Percentiles rank a stretch among this genome's conserved stretches.
These are phyloP conservation scores for Xylophagus ater DNA, from an alignment of 2,888 invertebrate genomes.

Conservation along the genomic window DNA sequence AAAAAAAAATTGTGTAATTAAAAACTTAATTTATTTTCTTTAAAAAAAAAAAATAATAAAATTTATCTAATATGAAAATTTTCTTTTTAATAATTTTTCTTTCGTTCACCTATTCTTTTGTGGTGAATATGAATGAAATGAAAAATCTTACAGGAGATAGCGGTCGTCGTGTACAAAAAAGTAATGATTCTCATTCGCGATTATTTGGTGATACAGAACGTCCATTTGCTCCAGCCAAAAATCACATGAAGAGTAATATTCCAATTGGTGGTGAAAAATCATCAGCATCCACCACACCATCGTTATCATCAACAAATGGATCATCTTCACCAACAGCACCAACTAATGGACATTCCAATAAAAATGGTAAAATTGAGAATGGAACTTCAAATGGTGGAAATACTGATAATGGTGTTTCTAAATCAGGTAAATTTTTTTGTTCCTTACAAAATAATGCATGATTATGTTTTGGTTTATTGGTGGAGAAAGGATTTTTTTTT, in stretches of 20 bases:
- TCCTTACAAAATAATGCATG: too few species aligned
- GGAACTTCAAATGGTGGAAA: conserved; percentile 9
- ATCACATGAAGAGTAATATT: conserved; percentile 46
- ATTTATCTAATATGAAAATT: conserved; percentile 9
- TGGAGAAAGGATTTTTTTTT: too few species aligned
- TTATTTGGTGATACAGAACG: conserved; percentile 46
- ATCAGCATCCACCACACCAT: conserved; percentile 33
- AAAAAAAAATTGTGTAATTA: conserved; percentile 2
- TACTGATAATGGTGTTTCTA: conserved; percentile 27
- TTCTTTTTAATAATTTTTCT: too few species aligned
- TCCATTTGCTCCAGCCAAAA: conserved; percentile 42
- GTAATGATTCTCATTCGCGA: conserved; percentile 44
- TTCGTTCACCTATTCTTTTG: too few species aligned
- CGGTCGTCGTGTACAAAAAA: conserved; percentile 35
- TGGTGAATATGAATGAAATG: too few species aligned
- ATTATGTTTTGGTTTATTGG: too few species aligned
- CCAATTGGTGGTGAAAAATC: conserved; percentile 40
- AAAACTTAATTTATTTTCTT: conserved; percentile 6
- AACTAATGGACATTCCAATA: conserved; percentile 11
- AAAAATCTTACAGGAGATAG: conserved; percentile 32
- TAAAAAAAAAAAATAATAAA: conserved; percentile 14
- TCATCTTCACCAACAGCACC: conserved; percentile 1
- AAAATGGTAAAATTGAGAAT: conserved; percentile 14
- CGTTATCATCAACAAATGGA: conserved; percentile 35
- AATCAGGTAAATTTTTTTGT: conserved; percentile 32